These are phyloP conservation scores for Hermatobates lingyangjiaoensis DNA, from an alignment of 1,140 invertebrate species.

Conservation along the genomic window DNA sequence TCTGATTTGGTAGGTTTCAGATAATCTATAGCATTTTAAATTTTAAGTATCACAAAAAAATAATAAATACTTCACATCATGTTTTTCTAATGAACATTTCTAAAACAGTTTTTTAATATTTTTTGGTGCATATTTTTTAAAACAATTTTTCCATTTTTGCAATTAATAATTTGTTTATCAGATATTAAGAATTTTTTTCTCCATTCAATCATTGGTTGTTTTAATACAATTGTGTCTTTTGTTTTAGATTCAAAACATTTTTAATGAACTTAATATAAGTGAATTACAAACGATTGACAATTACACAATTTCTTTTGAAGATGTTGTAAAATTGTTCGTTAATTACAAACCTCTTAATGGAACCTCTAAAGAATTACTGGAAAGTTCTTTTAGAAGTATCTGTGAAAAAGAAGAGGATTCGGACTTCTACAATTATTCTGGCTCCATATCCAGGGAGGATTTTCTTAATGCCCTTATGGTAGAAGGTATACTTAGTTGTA, in stretches of 20 bases:
- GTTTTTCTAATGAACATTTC: too few relatives aligned
- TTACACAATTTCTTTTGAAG: slow-evolving; percentile 25
- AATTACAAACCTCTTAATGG: slow-evolving; percentile 24
- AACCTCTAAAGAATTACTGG: background rate
- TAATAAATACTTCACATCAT: too few relatives aligned
- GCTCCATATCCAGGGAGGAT: background rate
- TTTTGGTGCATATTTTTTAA: too few relatives aligned
- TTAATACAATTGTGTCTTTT: background rate
- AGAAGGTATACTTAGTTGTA: background rate
- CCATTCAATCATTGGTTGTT: background rate
- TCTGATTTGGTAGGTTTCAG: too few relatives aligned
- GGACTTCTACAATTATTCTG: background rate
- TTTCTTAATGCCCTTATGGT: background rate
- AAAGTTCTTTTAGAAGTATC: background rate
- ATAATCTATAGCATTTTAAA: background rate
- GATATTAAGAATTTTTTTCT: background rate
- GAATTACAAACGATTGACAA: slow-evolving; percentile 21
- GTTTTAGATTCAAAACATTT: background rate
- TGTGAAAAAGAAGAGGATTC: background rate
- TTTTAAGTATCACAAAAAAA: background rate
- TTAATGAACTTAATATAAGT: background rate
- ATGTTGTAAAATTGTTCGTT: slow-evolving; percentile 29
- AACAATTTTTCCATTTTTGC: slow-evolving; percentile 6
- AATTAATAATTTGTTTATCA: slow-evolving; percentile 6
- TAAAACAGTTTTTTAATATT: too few relatives aligned